A percentile compares a stretch with the other conserved stretches of the same genome.
Conservation (phyloP, 2,888 invertebrate species). For the Aphodius sticticus region DNA sequence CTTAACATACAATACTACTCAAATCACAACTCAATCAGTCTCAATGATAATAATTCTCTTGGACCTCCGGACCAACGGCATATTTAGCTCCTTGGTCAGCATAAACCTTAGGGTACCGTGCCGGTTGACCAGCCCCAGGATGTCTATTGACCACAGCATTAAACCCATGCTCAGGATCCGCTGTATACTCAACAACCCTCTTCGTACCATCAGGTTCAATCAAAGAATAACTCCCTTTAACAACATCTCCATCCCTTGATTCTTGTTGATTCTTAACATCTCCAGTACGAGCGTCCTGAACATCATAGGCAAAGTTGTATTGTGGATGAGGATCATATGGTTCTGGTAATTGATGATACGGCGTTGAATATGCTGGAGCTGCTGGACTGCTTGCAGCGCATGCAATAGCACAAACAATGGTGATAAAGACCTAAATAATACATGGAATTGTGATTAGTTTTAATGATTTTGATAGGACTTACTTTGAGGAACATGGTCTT, state of each 20-base stretch:
- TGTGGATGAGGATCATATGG: constrained; percentile 16
- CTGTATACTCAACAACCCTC: constrained; percentile 6
- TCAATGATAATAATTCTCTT: background rate
- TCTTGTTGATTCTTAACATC: constrained; percentile 17
- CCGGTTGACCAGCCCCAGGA: background rate
- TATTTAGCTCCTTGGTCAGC: constrained; percentile 45
- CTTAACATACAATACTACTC: background rate
- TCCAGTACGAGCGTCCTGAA: constrained; percentile 11
- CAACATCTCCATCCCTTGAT: constrained; percentile 4
- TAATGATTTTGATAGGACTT: background rate
- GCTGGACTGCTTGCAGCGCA: constrained; percentile 47
- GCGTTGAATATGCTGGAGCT: constrained; percentile 45
- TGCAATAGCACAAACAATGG: background rate
- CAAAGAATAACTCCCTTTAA: constrained; percentile 9
- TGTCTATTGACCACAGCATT: constrained; percentile 17
- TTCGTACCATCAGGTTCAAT: constrained; percentile 19
- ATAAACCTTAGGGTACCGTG: background rate
- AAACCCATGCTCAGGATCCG: background rate
- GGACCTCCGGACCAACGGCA: constrained; percentile 35
- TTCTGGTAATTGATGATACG: constrained; percentile 33
- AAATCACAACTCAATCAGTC: background rate
- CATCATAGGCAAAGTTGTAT: constrained; percentile 13
- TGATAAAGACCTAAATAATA: background rate
- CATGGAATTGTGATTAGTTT: background rate
- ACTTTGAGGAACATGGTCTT: background rate